These are phyloP conservation scores for Microctonus hyperodae DNA, from an alignment of 2,888 invertebrate genomes.

Conservation along the genomic window DNA sequence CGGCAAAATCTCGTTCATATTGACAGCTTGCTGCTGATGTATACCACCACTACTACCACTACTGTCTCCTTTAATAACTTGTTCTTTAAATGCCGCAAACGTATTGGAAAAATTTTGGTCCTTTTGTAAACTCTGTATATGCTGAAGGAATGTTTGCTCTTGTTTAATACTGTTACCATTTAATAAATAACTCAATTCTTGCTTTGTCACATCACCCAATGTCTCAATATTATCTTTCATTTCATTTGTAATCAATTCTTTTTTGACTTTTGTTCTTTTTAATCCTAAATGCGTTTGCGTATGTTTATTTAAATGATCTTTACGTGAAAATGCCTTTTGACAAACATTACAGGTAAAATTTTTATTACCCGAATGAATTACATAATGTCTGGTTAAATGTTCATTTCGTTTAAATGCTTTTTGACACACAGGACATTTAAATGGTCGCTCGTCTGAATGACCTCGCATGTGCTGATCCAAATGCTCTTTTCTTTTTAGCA, in stretches of 20 bases:
- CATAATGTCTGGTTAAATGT: slow-evolving; percentile 65
- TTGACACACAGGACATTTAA: slow-evolving; percentile 61
- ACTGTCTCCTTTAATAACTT: slow-evolving; percentile 45
- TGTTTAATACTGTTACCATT: slow-evolving; percentile 51
- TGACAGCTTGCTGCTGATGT: slow-evolving; percentile 55
- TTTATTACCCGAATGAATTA: slow-evolving; percentile 66
- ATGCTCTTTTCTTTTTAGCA: slow-evolving; percentile 66
- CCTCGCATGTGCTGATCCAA: slow-evolving; percentile 65
- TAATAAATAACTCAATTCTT: slow-evolving; percentile 49
- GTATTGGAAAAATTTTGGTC: slow-evolving; percentile 56
- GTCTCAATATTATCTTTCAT: slow-evolving; percentile 26
- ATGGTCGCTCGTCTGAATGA: slow-evolving; percentile 64
- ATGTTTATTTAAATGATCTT: slow-evolving; percentile 66
- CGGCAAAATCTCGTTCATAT: slow-evolving; percentile 60
- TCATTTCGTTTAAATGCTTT: slow-evolving; percentile 66
- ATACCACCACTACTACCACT: slow-evolving; percentile 43
- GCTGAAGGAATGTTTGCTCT: slow-evolving; percentile 51
- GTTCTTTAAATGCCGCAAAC: slow-evolving; percentile 58
- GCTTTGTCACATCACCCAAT: slow-evolving; percentile 43
- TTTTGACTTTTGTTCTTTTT: slow-evolving; percentile 53
- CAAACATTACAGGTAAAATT: slow-evolving; percentile 64
- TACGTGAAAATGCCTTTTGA: slow-evolving; percentile 65
- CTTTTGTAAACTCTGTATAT: slow-evolving; percentile 58
- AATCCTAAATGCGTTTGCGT: slow-evolving; percentile 63
- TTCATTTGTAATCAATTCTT: slow-evolving; percentile 45